These are phyloP conservation scores for Sinhomidia bicolor DNA, from an alignment of 2,888 invertebrate genomes.

Conservation along the genomic window DNA sequence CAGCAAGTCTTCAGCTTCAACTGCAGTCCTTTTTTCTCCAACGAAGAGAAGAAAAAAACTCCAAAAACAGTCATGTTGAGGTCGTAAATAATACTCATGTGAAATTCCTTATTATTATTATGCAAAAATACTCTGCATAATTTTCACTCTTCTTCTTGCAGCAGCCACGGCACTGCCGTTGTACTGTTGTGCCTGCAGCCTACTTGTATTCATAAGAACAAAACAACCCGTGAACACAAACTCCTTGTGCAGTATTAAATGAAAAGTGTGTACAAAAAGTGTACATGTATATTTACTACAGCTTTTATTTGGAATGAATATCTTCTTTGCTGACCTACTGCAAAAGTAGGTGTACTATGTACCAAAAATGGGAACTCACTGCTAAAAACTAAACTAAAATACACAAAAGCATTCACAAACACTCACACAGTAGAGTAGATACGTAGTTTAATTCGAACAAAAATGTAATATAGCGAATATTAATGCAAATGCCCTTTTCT, in stretches of 20 bases:
- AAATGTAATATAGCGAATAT: constrained; percentile 1
- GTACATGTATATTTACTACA: too few species aligned
- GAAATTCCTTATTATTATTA: constrained; percentile 23
- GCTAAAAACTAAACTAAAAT: background rate
- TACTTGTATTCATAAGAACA: too few species aligned
- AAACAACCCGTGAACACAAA: too few species aligned
- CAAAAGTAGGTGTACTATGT: background rate
- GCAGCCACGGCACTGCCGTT: too few species aligned
- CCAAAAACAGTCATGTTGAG: constrained; percentile 39
- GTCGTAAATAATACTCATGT: constrained; percentile 62
- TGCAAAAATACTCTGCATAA: constrained; percentile 63
- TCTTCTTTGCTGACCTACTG: background rate
- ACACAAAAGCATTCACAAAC: background rate
- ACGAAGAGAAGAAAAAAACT: background rate
- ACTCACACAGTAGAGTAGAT: constrained; percentile 17
- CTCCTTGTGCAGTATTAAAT: too few species aligned
- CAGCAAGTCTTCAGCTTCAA: too few species aligned
- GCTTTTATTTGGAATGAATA: background rate
- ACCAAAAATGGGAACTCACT: background rate
- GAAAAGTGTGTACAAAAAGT: too few species aligned
- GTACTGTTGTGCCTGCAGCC: background rate
- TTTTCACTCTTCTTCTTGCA: constrained; percentile 9
- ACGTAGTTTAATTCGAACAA: constrained; percentile 21
- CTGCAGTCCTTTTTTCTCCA: background rate
- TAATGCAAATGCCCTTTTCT: background rate